phyloP scores from a whole-genome alignment of 2,888 invertebrate genomes.

The Cryptops parisi region DNA sequence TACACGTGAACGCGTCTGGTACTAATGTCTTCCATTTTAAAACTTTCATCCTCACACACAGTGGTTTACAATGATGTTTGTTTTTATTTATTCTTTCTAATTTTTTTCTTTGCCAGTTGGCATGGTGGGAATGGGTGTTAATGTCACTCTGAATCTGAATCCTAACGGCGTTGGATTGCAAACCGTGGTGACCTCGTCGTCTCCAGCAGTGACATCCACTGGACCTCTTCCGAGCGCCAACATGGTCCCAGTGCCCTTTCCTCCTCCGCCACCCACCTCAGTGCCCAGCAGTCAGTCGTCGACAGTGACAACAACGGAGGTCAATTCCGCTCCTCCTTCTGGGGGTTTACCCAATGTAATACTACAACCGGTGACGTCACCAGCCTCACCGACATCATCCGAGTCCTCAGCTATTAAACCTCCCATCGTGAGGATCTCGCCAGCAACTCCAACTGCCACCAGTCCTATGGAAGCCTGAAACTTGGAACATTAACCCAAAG shows the following conservation, averaged over 20 bases:
- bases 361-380: neutral
- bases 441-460: neutral
- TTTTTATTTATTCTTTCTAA: constrained; percentile 12
- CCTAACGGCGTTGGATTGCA: constrained; percentile 21
- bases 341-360: neutral
- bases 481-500: no score
- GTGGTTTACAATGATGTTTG: constrained; percentile 1
- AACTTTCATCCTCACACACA: no score
- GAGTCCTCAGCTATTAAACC: neutral
- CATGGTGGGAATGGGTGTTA: constrained; percentile 37
- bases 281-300: neutral
- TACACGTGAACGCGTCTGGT: no score
- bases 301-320: neutral
- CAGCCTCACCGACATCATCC: neutral
- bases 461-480: neutral
- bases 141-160: constrained; percentile 42
- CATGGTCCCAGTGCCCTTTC: neutral
- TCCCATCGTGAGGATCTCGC: neutral
- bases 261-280: neutral
- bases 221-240: neutral
- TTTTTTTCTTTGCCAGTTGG: constrained; percentile 19
- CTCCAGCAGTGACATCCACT: constrained; percentile 2
- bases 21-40: no score
- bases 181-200: constrained; percentile 9
- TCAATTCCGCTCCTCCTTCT: neutral